phyloP scores from a whole-genome alignment of 2,888 invertebrate genomes.

The Lampropteryx suffumata region DNA sequence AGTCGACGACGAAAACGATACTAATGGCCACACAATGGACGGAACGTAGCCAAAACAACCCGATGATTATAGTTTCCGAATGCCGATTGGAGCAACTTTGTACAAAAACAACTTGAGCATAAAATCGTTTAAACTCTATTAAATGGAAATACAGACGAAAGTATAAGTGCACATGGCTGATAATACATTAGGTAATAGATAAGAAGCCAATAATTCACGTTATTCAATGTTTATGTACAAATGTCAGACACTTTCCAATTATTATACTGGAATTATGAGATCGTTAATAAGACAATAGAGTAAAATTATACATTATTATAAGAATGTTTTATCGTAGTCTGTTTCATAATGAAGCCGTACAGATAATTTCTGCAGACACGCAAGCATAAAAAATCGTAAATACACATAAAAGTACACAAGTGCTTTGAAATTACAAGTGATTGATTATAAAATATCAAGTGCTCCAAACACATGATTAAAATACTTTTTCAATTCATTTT shows the following conservation, averaged over 20 bases:
- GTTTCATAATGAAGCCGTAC: too few relatives aligned
- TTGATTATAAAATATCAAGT: too few relatives aligned
- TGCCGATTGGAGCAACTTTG: conserved; percentile 35
- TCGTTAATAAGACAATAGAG: conserved; percentile 2
- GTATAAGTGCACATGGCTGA: background rate
- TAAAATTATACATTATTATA: background rate
- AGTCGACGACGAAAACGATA: conserved; percentile 43
- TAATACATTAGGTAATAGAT: conserved; percentile 24
- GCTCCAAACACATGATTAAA: too few relatives aligned
- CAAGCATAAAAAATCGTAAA: too few relatives aligned
- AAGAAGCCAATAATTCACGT: conserved; percentile 12
- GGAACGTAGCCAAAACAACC: conserved; percentile 60
- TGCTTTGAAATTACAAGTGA: too few relatives aligned
- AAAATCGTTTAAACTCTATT: background rate
- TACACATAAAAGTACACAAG: too few relatives aligned
- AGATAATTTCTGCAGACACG: too few relatives aligned
- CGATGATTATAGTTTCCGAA: conserved; percentile 44
- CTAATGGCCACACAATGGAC: conserved; percentile 56
- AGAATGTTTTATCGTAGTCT: too few relatives aligned
- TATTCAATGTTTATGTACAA: conserved; percentile 13
- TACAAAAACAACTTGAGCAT: background rate
- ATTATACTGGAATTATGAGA: conserved; percentile 5
- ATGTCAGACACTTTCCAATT: conserved; percentile 5
- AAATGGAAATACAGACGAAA: background rate
- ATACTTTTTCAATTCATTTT: too few relatives aligned